Evolutionary conservation across 1,140 invertebrate genomes (phyloP).

Genomic region (Drosophila navojoa): DNA sequence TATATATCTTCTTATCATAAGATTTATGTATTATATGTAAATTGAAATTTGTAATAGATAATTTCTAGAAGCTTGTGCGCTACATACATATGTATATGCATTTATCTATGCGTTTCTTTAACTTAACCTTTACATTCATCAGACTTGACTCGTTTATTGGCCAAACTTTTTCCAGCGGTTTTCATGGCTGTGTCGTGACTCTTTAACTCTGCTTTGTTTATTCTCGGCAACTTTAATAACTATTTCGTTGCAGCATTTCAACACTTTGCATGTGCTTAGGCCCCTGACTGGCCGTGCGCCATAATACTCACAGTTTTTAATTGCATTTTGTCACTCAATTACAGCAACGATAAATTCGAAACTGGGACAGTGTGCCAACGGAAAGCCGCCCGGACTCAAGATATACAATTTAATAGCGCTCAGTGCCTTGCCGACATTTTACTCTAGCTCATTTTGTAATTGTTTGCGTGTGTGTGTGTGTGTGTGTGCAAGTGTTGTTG

Average conservation of each 20-base stretch:
- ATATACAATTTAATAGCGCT: conserved; percentile 62
- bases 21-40: too few relatives aligned
- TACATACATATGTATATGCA: too few relatives aligned
- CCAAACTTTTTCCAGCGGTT: too few relatives aligned
- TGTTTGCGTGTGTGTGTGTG: conserved; percentile 21
- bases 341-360: conserved; percentile 53
- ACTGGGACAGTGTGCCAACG: conserved; percentile 77
- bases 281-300: background rate
- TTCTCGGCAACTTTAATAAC: background rate
- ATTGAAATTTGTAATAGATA: too few relatives aligned
- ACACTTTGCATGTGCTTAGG: conserved; percentile 1
- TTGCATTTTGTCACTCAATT: conserved; percentile 38
- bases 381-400: conserved; percentile 17
- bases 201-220: background rate
- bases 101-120: too few relatives aligned
- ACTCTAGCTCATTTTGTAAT: conserved; percentile 22
- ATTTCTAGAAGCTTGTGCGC: too few relatives aligned
- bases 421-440: conserved; percentile 13
- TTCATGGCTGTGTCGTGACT: background rate
- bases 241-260: background rate
- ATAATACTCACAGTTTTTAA: conserved; percentile 2
- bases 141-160: too few relatives aligned
- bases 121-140: too few relatives aligned
- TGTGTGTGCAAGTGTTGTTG: conserved; percentile 6
- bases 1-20: too few relatives aligned